A percentile compares a stretch with the other conserved stretches of the same genome.
These are phyloP conservation scores for Scaptomyza montana DNA, from an alignment of 1,140 invertebrate genomes.

Conservation along the genomic window DNA sequence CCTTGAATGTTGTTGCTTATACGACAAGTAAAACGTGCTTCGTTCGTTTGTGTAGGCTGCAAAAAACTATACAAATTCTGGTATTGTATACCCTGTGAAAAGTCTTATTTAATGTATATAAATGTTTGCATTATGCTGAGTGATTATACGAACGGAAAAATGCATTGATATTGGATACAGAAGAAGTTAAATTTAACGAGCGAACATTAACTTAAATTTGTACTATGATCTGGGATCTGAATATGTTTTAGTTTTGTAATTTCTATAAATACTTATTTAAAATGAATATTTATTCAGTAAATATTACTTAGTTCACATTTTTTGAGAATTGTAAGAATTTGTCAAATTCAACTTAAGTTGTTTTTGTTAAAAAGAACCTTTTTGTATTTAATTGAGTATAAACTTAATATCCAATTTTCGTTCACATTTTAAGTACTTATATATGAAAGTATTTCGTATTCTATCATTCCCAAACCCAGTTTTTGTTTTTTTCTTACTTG, in stretches of 20 bases:
- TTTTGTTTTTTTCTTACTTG: neutral
- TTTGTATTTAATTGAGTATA: too few relatives aligned
- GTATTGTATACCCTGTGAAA: slow-evolving; percentile 14
- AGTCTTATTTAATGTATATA: neutral
- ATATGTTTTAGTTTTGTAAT: too few relatives aligned
- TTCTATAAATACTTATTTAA: too few relatives aligned
- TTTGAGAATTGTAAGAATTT: too few relatives aligned
- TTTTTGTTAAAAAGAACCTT: too few relatives aligned
- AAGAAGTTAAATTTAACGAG: too few relatives aligned
- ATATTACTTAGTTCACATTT: too few relatives aligned
- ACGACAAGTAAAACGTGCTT: slow-evolving; percentile 53
- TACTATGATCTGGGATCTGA: neutral
- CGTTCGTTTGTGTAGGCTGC: slow-evolving; percentile 16
- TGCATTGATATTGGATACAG: too few relatives aligned
- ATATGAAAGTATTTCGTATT: slow-evolving; percentile 4
- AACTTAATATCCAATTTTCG: too few relatives aligned
- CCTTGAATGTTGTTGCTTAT: slow-evolving; percentile 60
- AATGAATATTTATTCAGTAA: too few relatives aligned
- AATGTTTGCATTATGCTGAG: neutral
- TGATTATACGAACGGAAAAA: neutral
- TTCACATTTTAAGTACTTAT: too few relatives aligned
- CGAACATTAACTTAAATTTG: neutral
- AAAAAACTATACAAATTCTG: slow-evolving; percentile 32
- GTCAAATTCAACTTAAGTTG: too few relatives aligned
- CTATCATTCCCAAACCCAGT: neutral